Conservation (phyloP, 2,888 invertebrate genomes). For the Hoplodrina blanda region DNA sequence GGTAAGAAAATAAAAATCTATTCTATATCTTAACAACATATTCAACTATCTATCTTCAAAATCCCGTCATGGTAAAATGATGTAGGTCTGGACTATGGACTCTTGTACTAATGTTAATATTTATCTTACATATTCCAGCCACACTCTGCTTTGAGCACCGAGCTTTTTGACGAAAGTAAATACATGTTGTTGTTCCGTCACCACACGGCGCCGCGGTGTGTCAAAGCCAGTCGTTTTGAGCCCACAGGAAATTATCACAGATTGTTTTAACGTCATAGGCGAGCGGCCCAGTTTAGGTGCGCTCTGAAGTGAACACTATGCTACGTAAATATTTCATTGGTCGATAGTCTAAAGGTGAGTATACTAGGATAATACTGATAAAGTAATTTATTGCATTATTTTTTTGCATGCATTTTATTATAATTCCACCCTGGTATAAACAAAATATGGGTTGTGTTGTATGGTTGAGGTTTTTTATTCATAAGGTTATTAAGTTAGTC, state of each 20-base stretch:
- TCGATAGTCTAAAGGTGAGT: neutral
- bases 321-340: constrained; percentile 19
- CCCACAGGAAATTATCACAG: constrained; percentile 66
- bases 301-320: constrained; percentile 1
- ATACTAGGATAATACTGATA: too few relatives aligned
- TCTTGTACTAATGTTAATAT: constrained; percentile 4
- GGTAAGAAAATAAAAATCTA: too few relatives aligned
- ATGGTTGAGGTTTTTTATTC: too few relatives aligned
- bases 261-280: constrained; percentile 58
- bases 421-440: too few relatives aligned
- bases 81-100: too few relatives aligned
- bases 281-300: constrained; percentile 24
- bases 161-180: constrained; percentile 37
- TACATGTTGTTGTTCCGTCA: constrained; percentile 48
- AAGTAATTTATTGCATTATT: too few relatives aligned
- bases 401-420: too few relatives aligned
- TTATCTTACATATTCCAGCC: constrained; percentile 16
- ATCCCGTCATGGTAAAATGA: too few relatives aligned
- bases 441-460: too few relatives aligned
- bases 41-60: too few relatives aligned
- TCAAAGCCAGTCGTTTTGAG: constrained; percentile 50
- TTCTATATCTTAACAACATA: too few relatives aligned
- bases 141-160: neutral
- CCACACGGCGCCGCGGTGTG: constrained; percentile 34
- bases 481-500: too few relatives aligned